Percentiles rank a stretch among this genome's conserved stretches.
Conservation (phyloP, 2,797 vertebrate species). For the Microcaecilia unicolor region DNA sequence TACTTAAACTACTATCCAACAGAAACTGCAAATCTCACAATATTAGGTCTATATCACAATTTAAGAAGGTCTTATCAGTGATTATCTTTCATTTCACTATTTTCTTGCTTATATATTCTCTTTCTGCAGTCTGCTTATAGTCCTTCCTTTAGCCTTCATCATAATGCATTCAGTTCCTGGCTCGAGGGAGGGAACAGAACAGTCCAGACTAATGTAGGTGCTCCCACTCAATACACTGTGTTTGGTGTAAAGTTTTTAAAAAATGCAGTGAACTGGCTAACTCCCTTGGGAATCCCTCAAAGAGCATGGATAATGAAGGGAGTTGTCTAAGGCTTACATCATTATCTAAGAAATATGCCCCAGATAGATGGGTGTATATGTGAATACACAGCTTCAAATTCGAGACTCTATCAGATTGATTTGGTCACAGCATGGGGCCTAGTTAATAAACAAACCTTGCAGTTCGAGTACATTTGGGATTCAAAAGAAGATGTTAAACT, state of each 20-base stretch:
- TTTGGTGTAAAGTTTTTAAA: constrained; percentile 65
- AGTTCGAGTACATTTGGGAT: constrained; percentile 47
- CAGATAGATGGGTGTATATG: constrained; percentile 59
- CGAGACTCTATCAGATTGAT: constrained; percentile 56
- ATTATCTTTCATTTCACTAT: no score
- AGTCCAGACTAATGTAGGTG: constrained; percentile 16
- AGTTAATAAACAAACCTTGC: constrained; percentile 61
- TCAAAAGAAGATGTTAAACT: constrained; percentile 27
- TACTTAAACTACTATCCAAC: no score
- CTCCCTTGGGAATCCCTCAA: constrained; percentile 73
- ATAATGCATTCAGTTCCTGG: constrained; percentile 27
- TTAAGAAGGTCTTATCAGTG: no score
- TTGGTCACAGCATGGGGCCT: constrained; percentile 60
- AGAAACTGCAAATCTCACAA: no score
- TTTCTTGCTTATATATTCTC: no score
- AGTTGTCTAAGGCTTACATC: constrained; percentile 66
- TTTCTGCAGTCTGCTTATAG: no score
- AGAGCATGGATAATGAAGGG: constrained; percentile 78
- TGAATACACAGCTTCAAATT: constrained; percentile 59
- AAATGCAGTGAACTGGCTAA: constrained; percentile 63
- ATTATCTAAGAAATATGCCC: constrained; percentile 70
- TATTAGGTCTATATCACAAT: no score
- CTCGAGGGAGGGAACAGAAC: constrained; percentile 31
- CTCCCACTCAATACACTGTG: constrained; percentile 39
- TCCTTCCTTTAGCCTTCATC: constrained; percentile 49